Base-by-base conservation (phyloP, 2,113 vertebrate species). In the Gymnogyps californianus region DNA sequence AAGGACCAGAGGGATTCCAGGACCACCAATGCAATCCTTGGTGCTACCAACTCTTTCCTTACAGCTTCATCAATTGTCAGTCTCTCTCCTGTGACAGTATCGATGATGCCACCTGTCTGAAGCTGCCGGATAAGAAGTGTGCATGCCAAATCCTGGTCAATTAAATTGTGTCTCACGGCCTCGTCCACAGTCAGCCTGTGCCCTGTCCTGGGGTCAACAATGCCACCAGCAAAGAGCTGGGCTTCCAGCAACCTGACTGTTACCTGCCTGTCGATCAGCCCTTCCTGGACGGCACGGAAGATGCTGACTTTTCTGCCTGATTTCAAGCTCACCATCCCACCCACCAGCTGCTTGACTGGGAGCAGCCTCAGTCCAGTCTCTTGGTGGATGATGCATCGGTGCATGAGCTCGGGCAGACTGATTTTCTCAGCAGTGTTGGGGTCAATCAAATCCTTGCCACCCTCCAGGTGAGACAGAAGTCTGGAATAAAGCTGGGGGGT, bases 191-290 rank as follows among this genome's bases (percentile, higher is more conserved):
- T 99, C 80, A 99, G 97, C 44, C 98, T 98, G 91, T 99, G 99
- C 28, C 99, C 99, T 8, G 99, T 99, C 84, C 99, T 98, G 32
- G 99, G 99, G 95, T 99, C 99, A n/a, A 97, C 97, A 61, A 99
- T 99, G 89, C 99, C 99, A 31, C 99, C 99, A 28, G 99, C 99
- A 96, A 99, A 99, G n/a, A 99, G 98, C 16, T 99, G 99, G 69
- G 98, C 98, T 98, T 99, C 99, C 71, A 99, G 97, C 42, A 99
- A 87, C 89, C 99, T 98, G 47, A 98, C 77, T 2, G 98, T 98
- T 7, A 99, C 99, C 86, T 99, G 98, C 10, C 98, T 98, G 87
- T 99, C 99, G 64, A 99, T 98, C 44, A 99, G 97, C 31, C 99
- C 99, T 93, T 99, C 99, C 94, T 99, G 99, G 25, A 99, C 93